Conservation (phyloP, 2,797 vertebrate genomes). For the Gallinago solitaria region DNA sequence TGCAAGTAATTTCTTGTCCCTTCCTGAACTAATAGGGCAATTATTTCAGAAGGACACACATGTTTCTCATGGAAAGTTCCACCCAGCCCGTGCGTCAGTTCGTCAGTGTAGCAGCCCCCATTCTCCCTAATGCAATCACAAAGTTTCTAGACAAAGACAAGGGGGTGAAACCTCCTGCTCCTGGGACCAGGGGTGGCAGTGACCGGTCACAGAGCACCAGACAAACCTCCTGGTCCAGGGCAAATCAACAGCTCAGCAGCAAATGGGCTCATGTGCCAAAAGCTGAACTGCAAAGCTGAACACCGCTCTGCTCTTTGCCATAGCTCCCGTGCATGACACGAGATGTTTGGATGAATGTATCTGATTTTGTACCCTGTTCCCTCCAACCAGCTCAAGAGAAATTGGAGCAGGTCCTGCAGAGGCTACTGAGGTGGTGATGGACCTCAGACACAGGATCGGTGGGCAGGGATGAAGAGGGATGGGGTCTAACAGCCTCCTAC, state of each 20-base stretch:
- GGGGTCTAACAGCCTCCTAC: background rate
- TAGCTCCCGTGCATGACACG: fast-evolving
- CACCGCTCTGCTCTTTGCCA: background rate
- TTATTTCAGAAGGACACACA: background rate
- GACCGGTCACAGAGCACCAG: background rate
- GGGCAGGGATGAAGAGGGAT: background rate
- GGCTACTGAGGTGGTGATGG: background rate
- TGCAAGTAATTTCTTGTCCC: constrained; percentile 17
- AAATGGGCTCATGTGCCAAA: fast-evolving
- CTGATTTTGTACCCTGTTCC: background rate
- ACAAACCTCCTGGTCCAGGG: background rate
- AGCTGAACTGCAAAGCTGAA: background rate
- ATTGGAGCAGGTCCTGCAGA: background rate
- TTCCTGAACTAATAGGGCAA: constrained; percentile 60
- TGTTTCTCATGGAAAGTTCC: constrained; percentile 54
- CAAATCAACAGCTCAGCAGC: background rate
- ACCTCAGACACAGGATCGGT: fast-evolving
- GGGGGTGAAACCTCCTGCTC: background rate
- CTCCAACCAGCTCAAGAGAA: background rate
- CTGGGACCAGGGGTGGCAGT: background rate
- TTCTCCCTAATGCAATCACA: background rate
- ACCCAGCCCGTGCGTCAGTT: background rate
- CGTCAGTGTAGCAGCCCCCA: background rate
- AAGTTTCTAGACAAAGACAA: background rate
- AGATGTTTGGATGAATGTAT: fast-evolving